These are phyloP conservation scores for Rhinogobius similis DNA, from an alignment of 2,113 vertebrate genomes.

Conservation along the genomic window DNA sequence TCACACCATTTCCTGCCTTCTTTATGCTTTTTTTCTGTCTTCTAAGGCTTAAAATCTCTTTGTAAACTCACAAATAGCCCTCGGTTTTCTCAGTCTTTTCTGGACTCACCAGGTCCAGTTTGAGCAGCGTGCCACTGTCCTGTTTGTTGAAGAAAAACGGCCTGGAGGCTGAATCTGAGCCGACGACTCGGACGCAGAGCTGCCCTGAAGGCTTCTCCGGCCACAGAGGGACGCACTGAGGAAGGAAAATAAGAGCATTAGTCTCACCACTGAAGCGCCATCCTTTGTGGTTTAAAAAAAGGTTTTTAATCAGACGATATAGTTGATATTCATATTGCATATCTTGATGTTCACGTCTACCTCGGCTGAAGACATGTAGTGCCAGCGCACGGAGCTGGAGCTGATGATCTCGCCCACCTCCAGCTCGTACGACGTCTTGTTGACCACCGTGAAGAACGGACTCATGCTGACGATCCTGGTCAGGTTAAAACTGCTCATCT, in stretches of 20 bases:
- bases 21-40: too few relatives aligned
- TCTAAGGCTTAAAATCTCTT: too few relatives aligned
- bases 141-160: slow-evolving; percentile 86
- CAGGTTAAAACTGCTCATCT: slow-evolving; percentile 95
- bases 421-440: slow-evolving; percentile 89
- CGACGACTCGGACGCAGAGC: slow-evolving; percentile 87
- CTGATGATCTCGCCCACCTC: slow-evolving; percentile 89
- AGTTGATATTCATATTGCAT: too few relatives aligned
- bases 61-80: too few relatives aligned
- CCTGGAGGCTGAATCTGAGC: slow-evolving; percentile 81
- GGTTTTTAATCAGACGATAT: too few relatives aligned
- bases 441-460: slow-evolving; percentile 92
- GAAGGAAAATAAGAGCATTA: slow-evolving; percentile 72
- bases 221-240: slow-evolving; percentile 93
- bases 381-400: slow-evolving; percentile 81
- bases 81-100: too few relatives aligned
- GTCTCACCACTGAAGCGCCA: too few relatives aligned
- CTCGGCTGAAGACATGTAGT: slow-evolving; percentile 87
- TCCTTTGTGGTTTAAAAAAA: too few relatives aligned
- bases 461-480: slow-evolving; percentile 91
- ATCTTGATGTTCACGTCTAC: too few relatives aligned
- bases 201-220: slow-evolving; percentile 86
- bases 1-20: too few relatives aligned
- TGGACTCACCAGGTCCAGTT: slow-evolving; percentile 84
- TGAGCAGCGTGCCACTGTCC: slow-evolving; percentile 91